Conservation (phyloP, 2,113 vertebrate genomes). For the Salvelinus sp. region DNA sequence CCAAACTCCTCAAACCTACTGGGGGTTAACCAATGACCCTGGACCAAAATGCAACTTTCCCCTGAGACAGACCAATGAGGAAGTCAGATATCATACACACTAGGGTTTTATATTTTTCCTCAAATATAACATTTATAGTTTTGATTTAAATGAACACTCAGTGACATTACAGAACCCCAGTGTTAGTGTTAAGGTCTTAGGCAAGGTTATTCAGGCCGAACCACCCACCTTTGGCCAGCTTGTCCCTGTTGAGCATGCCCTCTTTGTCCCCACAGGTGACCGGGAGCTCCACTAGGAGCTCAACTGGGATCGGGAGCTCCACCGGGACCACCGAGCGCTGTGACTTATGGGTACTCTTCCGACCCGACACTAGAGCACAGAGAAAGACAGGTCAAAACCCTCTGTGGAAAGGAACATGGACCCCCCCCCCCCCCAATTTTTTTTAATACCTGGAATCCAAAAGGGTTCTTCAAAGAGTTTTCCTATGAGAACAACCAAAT, state of each 20-base stretch:
- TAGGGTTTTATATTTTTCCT: too few species aligned
- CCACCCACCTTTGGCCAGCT: slow-evolving; percentile 61
- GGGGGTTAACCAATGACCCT: slow-evolving; percentile 55
- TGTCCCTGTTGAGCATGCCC: slow-evolving; percentile 49
- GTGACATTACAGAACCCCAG: neutral
- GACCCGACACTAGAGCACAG: too few species aligned
- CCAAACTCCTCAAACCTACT: slow-evolving; percentile 55
- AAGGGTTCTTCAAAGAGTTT: too few species aligned
- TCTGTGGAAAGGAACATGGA: too few species aligned
- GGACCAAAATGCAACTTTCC: slow-evolving; percentile 47
- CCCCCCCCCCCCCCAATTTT: too few species aligned
- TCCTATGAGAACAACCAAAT: too few species aligned
- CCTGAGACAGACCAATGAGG: slow-evolving; percentile 45
- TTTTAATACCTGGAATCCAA: too few species aligned
- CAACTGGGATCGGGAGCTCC: slow-evolving; percentile 24
- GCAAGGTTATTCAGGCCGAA: neutral
- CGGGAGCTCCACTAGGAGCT: slow-evolving; percentile 31
- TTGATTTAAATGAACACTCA: too few species aligned
- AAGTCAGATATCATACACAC: neutral
- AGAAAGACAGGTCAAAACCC: neutral
- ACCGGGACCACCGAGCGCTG: too few species aligned
- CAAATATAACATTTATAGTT: too few species aligned
- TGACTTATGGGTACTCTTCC: too few species aligned
- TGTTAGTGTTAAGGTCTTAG: neutral
- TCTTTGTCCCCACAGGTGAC: slow-evolving; percentile 55